These are phyloP conservation scores for Macrosoma leucophasiata DNA, from an alignment of 2,888 invertebrate species.

Conservation along the genomic window DNA sequence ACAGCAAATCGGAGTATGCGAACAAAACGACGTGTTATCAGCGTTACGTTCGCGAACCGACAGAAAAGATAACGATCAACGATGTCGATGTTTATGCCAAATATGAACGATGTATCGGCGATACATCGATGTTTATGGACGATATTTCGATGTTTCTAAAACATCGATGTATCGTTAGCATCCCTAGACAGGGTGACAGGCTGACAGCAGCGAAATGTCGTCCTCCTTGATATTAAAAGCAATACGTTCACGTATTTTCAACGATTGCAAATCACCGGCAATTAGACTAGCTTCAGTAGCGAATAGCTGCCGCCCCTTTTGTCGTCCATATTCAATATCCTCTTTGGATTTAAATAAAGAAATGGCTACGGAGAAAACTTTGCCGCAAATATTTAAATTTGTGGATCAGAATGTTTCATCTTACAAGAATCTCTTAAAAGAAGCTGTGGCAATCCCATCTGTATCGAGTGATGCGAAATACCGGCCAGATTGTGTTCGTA, in stretches of 20 bases:
- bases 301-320: slow-evolving; percentile 28
- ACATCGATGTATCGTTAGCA: no score
- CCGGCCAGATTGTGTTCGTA: slow-evolving; percentile 85
- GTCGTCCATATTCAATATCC: slow-evolving; percentile 35
- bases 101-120: no score
- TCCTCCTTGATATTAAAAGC: slow-evolving; percentile 32
- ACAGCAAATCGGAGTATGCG: no score
- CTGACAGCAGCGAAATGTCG: slow-evolving; percentile 11
- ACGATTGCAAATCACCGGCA: slow-evolving; percentile 37
- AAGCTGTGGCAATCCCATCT: slow-evolving; percentile 94
- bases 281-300: slow-evolving; percentile 28
- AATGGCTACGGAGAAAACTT: slow-evolving; percentile 54
- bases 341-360: slow-evolving; percentile 36
- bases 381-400: slow-evolving; percentile 76
- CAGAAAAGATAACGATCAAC: no score
- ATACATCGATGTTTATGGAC: no score
- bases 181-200: no score
- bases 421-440: slow-evolving; percentile 86
- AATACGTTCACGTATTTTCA: slow-evolving; percentile 37
- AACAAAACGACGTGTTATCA: no score
- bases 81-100: no score
- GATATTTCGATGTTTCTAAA: no score
- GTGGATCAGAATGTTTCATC: slow-evolving; percentile 85
- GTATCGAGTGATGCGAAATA: slow-evolving; percentile 94
- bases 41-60: no score